Evolutionary conservation across 1,140 invertebrate species (phyloP).

Genomic region (Lasioglossum baleicum): DNA sequence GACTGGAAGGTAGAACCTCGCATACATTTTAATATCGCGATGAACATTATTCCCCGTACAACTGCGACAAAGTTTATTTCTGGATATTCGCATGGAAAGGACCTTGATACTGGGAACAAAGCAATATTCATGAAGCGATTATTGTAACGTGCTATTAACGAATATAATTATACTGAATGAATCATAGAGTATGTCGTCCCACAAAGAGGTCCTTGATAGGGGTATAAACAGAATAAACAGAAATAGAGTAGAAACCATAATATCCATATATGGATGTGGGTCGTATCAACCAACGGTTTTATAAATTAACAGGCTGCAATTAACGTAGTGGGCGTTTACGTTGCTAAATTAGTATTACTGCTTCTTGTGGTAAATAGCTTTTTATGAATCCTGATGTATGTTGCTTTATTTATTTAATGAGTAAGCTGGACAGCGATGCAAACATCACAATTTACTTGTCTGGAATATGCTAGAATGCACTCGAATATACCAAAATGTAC

Average conservation of each 20-base stretch:
- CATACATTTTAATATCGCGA: too few species aligned
- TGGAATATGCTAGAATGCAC: too few species aligned
- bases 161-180: slow-evolving; percentile 27
- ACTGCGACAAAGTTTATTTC: neutral
- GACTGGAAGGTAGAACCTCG: too few species aligned
- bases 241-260: slow-evolving; percentile 17
- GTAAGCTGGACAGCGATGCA: too few species aligned
- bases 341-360: neutral
- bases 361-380: neutral
- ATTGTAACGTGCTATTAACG: slow-evolving; percentile 37
- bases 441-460: too few species aligned
- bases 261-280: neutral
- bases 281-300: neutral
- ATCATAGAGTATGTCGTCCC: slow-evolving; percentile 1
- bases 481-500: too few species aligned
- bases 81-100: neutral
- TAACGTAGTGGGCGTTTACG: neutral
- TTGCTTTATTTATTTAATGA: too few species aligned
- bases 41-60: neutral
- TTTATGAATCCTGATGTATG: too few species aligned
- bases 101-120: slow-evolving; percentile 19
- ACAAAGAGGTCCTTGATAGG: neutral
- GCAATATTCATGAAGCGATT: slow-evolving; percentile 38
- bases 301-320: neutral
- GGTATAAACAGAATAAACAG: neutral